Conservation (phyloP, 2,888 invertebrate species). For the Leptinotarsa rubiginosa region DNA sequence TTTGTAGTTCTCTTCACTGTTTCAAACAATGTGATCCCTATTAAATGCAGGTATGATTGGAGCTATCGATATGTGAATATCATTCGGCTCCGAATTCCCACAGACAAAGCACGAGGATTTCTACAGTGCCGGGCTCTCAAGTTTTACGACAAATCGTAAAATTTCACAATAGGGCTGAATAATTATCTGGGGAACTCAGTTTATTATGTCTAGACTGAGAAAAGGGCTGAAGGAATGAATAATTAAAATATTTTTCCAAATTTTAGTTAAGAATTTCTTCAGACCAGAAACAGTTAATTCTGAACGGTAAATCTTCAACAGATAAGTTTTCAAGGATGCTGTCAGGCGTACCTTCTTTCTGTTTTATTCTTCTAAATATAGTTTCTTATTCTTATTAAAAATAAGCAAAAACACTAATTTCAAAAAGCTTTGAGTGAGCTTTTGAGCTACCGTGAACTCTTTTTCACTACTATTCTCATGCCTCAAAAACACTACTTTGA, state of each 20-base stretch:
- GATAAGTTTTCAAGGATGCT: too few species aligned
- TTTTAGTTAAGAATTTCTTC: neutral
- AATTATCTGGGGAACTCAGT: neutral
- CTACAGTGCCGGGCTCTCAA: neutral
- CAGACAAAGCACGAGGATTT: neutral
- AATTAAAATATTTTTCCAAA: neutral
- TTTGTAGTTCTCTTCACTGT: too few species aligned
- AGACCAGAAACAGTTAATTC: neutral
- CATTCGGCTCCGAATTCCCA: neutral
- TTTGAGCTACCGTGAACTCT: too few species aligned
- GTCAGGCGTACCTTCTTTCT: too few species aligned
- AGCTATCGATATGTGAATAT: constrained; percentile 4
- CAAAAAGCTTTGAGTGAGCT: too few species aligned
- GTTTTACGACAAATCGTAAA: constrained; percentile 15
- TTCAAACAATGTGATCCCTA: neutral
- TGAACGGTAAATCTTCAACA: too few species aligned
- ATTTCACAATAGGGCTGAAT: neutral
- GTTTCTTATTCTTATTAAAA: too few species aligned
- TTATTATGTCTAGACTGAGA: constrained; percentile 12
- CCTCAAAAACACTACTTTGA: too few species aligned
- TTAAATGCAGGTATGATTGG: neutral
- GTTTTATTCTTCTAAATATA: too few species aligned
- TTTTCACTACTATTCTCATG: too few species aligned
- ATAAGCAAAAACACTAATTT: too few species aligned
- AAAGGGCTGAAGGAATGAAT: neutral